A percentile compares a stretch with the other conserved stretches of the same genome.
Conservation (phyloP, 2,888 invertebrate species). For the Leuctra nigra region DNA sequence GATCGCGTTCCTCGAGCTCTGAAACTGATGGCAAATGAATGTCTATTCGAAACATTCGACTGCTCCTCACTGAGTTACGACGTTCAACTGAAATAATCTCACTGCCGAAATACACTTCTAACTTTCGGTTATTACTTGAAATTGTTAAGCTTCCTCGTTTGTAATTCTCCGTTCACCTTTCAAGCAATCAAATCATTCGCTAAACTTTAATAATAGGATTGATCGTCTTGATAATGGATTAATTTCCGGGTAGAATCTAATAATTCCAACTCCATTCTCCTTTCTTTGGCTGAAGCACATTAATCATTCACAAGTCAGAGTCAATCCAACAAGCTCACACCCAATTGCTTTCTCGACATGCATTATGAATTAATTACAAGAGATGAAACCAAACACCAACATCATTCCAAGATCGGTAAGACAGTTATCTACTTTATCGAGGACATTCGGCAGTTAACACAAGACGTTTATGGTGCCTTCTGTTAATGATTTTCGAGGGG, state of each 20-base stretch:
- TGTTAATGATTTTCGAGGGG: no score
- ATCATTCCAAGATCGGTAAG: no score
- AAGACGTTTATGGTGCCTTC: not conserved
- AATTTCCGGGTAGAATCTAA: conserved; percentile 6
- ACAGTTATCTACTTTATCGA: no score
- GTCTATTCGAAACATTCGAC: no score
- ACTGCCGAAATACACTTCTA: no score
- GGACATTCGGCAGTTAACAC: no score
- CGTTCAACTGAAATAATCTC: no score
- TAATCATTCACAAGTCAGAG: not conserved
- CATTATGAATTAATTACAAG: conserved; percentile 1
- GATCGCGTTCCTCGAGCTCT: not conserved
- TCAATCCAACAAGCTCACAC: not conserved
- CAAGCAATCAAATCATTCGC: not conserved
- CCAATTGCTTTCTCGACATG: conserved; percentile 6
- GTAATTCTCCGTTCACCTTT: no score
- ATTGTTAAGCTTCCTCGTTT: no score
- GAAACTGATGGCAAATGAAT: no score
- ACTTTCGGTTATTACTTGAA: no score
- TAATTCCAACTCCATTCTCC: conserved; percentile 4
- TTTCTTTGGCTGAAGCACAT: conserved; percentile 4
- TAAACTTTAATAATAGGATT: not conserved
- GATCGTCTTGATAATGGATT: conserved; percentile 1
- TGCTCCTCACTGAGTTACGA: no score
- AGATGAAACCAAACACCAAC: not conserved